Percentiles rank a stretch among this genome's conserved stretches.
These are phyloP conservation scores for Andrena dorsata DNA, from an alignment of 2,888 invertebrate genomes.

Conservation along the genomic window DNA sequence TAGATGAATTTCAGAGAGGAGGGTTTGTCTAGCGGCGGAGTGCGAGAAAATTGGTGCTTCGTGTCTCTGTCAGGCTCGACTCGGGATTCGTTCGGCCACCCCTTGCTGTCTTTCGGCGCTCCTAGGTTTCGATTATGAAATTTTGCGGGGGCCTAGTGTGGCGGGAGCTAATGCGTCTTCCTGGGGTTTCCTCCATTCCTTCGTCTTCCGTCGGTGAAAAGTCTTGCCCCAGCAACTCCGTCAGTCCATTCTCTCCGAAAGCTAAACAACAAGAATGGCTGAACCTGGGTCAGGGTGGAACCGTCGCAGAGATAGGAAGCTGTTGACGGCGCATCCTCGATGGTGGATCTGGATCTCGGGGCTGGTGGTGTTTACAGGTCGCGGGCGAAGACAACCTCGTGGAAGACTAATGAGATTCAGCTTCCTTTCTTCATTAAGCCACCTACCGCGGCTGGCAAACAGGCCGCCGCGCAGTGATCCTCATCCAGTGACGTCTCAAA, in stretches of 20 bases:
- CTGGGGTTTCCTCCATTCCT: neutral
- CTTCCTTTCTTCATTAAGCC: conserved; percentile 72
- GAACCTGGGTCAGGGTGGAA: neutral
- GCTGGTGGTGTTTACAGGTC: conserved; percentile 48
- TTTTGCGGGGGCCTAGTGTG: neutral
- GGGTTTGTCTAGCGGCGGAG: neutral
- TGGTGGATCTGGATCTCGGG: conserved; percentile 6
- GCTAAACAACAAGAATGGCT: neutral
- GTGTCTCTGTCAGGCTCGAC: no score
- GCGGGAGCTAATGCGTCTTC: neutral
- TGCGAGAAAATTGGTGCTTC: no score
- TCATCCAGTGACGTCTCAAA: conserved; percentile 48
- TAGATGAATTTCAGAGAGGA: neutral
- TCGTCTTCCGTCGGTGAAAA: no score
- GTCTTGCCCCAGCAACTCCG: no score
- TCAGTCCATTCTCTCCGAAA: no score
- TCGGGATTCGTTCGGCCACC: no score
- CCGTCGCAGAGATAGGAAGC: conserved; percentile 20
- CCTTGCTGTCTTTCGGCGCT: no score
- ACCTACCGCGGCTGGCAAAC: conserved; percentile 56
- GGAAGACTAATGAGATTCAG: conserved; percentile 73
- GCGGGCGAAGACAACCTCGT: conserved; percentile 54
- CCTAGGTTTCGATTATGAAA: no score
- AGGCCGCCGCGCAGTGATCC: conserved; percentile 53
- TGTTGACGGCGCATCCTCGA: conserved; percentile 23